Evolutionary conservation across 2,888 invertebrate genomes (phyloP), one percentile per base, ranked within the genome.

Genomic region (Ceraclea dissimilis): DNA sequence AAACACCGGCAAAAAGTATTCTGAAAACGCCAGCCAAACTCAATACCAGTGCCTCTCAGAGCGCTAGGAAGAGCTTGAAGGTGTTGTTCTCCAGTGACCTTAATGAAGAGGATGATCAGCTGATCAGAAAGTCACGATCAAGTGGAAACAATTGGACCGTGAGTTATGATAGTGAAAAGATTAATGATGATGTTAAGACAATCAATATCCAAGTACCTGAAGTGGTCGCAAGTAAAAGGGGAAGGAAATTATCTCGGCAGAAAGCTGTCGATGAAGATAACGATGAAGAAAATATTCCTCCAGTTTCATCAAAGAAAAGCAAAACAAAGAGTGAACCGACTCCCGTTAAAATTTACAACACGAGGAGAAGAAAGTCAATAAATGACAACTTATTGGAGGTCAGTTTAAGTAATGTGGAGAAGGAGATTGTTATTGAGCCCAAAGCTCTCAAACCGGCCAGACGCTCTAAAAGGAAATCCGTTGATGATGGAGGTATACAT

Each of bases 1-100:
- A 58, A 58, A 62, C 62, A n/a, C 62, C 62, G 2, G 60, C 51
- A 18, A 62, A 58, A 49, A 51, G 62, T 48, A 62, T 62, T 49
- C 52, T 62, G 8, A 62, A 62, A 53, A 58, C 60, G 4, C 60
- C 58, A 0, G 58, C 52, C 26, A 58, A 55, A 5, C 54, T 46
- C 17, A 58, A 54, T 49, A 54, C 56, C 33, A 17, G 22, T 16
- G 49, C 11, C 13, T 26, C n/a, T 5, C 33, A 13, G 16, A 49
- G 21, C 16, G 19, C 21, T 21, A 54, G 52, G 18, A 59, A 56
- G 46, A 58, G 48, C 19, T 44, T 57, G 5, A 60, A 58, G 54
- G 48, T 62, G 5, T 31, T 60, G 13, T 60, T 60, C 31, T 34
- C 16, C 1, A 39, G 49, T 8, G 51, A 55, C 18, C 19, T 5